Evolutionary conservation across 2,888 invertebrate species (phyloP), one percentile per base, ranked within the genome.

Genomic region (Allygus modestus): DNA sequence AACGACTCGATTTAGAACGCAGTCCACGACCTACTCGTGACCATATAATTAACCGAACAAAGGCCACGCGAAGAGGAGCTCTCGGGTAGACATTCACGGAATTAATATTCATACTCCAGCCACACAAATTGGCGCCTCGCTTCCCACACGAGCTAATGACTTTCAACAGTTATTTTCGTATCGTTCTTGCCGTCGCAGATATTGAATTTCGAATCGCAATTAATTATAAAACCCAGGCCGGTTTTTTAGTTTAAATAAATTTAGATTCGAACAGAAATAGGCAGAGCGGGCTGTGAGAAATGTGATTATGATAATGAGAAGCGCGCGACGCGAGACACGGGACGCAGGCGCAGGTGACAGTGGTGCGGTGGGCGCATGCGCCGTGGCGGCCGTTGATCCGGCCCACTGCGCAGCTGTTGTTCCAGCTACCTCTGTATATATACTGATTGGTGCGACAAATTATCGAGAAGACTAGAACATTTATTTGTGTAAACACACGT

Each of bases 241-340:
- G 31, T 1, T n/a, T 2, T 69, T 69, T n/a, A 69, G 37, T 69
- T 69, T 69, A 11, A 69, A 31, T 69, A 69, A n/a, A 69, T 69
- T 69, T 69, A 69, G 31, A 69, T 31, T 33, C 20, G 33, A 69
- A 69, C 69, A 69, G 31, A 61, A 61, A 69, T 69, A 69, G 33
- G 28, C 69, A 31, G 33, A 9, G 33, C n/a, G 31, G 33, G 33
- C 31, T n/a, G 26, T 65, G 69, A 69, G 69, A 69, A 26, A 69
- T 69, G 33, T 69, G 33, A 69, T 37, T 69, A 69, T 69, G 69
- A 17, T 69, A 69, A 69, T 69, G 33, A 15, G 31, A 33, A n/a
- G 69, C 69, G 37, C 33, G 69, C 4, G 69, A 69, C 69, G 33
- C 31, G 20, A 23, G n/a, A n/a, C n/a, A n/a, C 51, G 5, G 15